phyloP scores from a whole-genome alignment of 1,140 invertebrate genomes.

The Ptiloglossa arizonensis region DNA sequence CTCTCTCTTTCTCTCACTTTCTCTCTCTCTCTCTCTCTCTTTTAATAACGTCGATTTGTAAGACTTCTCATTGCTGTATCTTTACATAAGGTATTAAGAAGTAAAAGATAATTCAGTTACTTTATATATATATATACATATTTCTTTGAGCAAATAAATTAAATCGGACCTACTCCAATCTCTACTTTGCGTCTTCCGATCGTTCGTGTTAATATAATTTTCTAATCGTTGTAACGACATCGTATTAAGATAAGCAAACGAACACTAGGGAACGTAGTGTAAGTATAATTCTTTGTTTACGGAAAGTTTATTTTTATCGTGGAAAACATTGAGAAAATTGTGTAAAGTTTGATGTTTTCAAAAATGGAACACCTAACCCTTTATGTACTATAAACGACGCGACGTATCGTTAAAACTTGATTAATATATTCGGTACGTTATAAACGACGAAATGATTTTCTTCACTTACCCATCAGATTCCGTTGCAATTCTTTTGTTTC shows the following conservation, averaged over 20 bases:
- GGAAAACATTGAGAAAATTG: background rate
- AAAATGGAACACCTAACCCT: constrained; percentile 23
- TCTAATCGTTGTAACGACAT: background rate
- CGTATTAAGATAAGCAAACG: background rate
- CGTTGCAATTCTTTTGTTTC: background rate
- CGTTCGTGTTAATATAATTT: background rate
- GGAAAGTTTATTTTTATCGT: constrained; percentile 9
- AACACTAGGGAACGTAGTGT: background rate
- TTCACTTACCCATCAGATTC: background rate
- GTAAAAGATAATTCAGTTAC: constrained; percentile 38
- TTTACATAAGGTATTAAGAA: constrained; percentile 54
- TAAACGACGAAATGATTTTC: background rate
- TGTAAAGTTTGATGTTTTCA: constrained; percentile 18
- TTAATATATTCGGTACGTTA: constrained; percentile 43
- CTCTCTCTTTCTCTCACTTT: background rate
- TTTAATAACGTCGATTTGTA: constrained; percentile 55
- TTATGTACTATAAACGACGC: constrained; percentile 34
- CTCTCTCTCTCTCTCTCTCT: background rate
- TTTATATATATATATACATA: constrained; percentile 45
- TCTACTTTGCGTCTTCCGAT: background rate
- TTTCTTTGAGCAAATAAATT: constrained; percentile 48
- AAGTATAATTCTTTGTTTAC: constrained; percentile 23
- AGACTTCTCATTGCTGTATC: constrained; percentile 50
- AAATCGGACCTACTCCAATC: constrained; percentile 28
- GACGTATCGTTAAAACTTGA: constrained; percentile 43